Conservation (phyloP, 2,797 vertebrate genomes). For the Centroberyx gerrardi region DNA sequence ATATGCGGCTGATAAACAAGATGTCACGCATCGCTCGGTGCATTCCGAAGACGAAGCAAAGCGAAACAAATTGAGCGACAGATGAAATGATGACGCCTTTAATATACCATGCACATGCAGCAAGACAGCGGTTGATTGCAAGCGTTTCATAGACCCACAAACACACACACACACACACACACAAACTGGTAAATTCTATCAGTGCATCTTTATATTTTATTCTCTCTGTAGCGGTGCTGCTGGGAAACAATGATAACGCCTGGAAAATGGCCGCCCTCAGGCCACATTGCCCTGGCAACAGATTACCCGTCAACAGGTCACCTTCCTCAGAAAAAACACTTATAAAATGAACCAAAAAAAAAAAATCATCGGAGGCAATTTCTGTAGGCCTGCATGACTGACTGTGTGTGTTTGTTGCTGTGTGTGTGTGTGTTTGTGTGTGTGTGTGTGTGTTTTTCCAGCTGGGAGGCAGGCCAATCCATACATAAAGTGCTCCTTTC, state of each 20-base stretch:
- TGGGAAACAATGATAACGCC: slow-evolving; percentile 41
- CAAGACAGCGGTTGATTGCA: neutral
- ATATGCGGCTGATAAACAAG: too few species aligned
- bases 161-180: neutral
- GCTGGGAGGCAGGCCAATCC: slow-evolving; percentile 23
- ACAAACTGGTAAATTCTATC: neutral
- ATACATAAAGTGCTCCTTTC: slow-evolving; percentile 40
- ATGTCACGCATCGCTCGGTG: too few species aligned
- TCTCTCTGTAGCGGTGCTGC: slow-evolving; percentile 1
- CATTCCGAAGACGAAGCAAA: too few species aligned
- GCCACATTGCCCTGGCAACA: slow-evolving; percentile 22
- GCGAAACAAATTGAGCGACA: too few species aligned
- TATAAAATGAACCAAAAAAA: slow-evolving; percentile 29
- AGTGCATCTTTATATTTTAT: slow-evolving; percentile 9
- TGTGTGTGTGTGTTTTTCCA: slow-evolving; percentile 33
- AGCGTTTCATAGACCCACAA: neutral
- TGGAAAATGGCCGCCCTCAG: slow-evolving; percentile 20
- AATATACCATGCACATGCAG: neutral
- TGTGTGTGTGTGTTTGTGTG: slow-evolving; percentile 12
- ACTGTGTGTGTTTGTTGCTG: slow-evolving; percentile 1
- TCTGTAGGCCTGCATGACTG: slow-evolving; percentile 22
- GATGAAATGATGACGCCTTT: too few species aligned
- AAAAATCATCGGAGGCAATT: slow-evolving; percentile 42
- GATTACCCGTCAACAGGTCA: slow-evolving; percentile 64
- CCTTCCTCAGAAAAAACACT: slow-evolving; percentile 55